phyloP scores from a whole-genome alignment of 2,797 vertebrate genomes.

The Bucorvus abyssinicus region DNA sequence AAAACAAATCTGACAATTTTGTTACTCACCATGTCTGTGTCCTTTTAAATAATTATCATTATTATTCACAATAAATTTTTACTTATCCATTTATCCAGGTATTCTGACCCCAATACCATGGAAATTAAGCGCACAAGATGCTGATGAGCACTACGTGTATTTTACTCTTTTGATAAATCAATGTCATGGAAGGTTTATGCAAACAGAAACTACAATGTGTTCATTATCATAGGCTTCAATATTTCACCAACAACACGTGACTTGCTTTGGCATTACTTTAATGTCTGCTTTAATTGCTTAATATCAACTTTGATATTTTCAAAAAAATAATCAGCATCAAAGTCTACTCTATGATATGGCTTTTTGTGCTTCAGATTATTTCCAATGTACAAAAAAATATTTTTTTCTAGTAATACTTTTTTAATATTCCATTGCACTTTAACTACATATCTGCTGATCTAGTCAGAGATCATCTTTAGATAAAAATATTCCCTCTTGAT shows the following conservation, averaged over 20 bases:
- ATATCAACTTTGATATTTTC: neutral
- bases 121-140: accelerated
- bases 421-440: neutral
- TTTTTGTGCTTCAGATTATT: neutral
- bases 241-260: neutral
- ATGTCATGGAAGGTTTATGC: neutral
- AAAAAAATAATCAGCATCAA: neutral
- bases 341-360: neutral
- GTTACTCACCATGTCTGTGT: neutral
- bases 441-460: neutral
- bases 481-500: neutral
- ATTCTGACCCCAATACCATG: neutral
- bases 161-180: neutral
- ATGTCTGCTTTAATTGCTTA: no score
- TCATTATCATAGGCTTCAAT: neutral
- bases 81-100: neutral
- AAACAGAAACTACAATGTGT: neutral
- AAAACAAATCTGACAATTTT: neutral
- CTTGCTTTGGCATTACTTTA: neutral
- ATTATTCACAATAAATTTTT: neutral
- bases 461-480: neutral
- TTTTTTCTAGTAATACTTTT: neutral
- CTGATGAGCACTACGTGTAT: neutral
- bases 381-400: neutral
- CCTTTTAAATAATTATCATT: neutral